A percentile compares a stretch with the other conserved stretches of the same genome.
Evolutionary conservation across 2,113 vertebrate species (phyloP).

Genomic region (Isurus oxyrinchus): DNA sequence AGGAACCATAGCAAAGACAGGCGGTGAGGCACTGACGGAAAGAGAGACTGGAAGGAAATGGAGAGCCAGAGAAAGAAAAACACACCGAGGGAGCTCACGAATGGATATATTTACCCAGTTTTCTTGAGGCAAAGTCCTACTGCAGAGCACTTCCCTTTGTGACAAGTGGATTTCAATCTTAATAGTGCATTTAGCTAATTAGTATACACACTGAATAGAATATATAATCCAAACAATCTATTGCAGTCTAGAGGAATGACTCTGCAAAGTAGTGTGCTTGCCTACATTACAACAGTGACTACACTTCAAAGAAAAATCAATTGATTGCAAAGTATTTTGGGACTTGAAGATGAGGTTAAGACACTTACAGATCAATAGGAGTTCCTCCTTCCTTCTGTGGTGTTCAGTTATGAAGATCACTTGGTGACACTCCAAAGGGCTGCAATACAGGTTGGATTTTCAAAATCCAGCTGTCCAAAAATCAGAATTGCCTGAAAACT

Average conservation of each 20-base stretch:
- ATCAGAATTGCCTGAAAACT: too few species aligned
- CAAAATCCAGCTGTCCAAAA: too few species aligned
- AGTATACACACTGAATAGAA: not conserved
- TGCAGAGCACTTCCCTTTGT: not conserved
- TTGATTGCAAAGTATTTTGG: not conserved
- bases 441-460: too few species aligned
- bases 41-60: not conserved
- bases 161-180: not conserved
- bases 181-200: not conserved
- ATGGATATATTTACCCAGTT: too few species aligned
- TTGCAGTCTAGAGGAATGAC: not conserved
- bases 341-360: not conserved
- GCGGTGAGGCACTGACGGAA: not conserved
- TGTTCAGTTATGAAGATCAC: not conserved
- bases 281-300: not conserved
- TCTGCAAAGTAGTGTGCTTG: not conserved
- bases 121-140: not conserved
- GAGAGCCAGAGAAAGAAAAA: not conserved
- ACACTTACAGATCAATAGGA: not conserved
- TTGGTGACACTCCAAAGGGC: not conserved
- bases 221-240: not conserved
- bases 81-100: not conserved
- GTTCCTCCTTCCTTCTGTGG: not conserved
- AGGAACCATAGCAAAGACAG: not conserved
- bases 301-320: not conserved